Base-by-base conservation (phyloP, 2,888 invertebrate species). In the Noctua janthina region DNA sequence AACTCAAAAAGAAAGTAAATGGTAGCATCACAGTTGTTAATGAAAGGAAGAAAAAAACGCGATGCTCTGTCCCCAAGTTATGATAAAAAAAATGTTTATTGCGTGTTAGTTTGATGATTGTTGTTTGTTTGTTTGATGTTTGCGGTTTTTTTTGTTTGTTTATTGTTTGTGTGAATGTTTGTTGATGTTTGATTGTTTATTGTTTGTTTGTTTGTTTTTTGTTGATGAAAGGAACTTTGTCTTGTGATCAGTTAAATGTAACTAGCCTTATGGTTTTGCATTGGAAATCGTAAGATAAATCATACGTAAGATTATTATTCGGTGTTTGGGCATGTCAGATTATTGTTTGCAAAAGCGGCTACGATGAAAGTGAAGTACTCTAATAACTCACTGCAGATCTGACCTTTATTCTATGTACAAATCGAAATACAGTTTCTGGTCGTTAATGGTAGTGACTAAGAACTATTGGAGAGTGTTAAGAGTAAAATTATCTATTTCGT, bases 301-400 rank as follows among this genome's bases (percentile, higher is more conserved):
- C 29, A 64, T 23, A 8, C 10, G 23, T n/a, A 43, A 64, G 15
- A 54, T 43, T 64, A 20, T 51, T 39, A 66, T 46, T 46, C n/a
- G 23, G 35, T 78, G n/a, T 66, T 78, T 54, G 35, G 10, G 10
- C 54, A 35, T 35, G 43, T 78, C 54, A 66, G 54, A 78, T 78
- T 78, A 66, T 46, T 78, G 20, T 78, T 78, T 23, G 54, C 23
- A 78, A 78, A 43, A 15, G 35, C 35, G 17, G 20, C 15, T 8
- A 0, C 78, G 1, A 23, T 56, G 1, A 35, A 54, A 54, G 23
- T 35, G 35, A 66, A 78, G 59, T 29, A 20, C 17, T 20, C 6
- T n/a, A n/a, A 46, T 68, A 68, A 46, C 68, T 68, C 46, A 72
- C 11, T 46, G 29, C 4, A 13, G 29, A 20, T 20, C 13, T 62